Conservation (phyloP, 2,797 vertebrate species). For the Melanotaenia parkinsoni region DNA sequence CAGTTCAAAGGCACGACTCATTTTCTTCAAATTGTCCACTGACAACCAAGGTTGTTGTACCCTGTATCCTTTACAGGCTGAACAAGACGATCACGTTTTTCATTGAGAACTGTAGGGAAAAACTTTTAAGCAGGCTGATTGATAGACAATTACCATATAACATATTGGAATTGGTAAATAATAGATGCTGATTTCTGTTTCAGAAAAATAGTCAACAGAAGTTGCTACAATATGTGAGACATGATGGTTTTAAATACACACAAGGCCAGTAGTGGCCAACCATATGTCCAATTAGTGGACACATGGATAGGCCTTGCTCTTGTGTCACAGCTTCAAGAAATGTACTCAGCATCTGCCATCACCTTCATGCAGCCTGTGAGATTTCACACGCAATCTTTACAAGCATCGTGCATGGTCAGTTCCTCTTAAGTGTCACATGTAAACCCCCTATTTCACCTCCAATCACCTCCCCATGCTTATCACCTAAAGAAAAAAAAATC, state of each 20-base stretch:
- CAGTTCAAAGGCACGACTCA: conserved; percentile 61
- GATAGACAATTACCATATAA: too few species aligned
- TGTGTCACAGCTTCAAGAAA: conserved; percentile 62
- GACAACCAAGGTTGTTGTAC: conserved; percentile 51
- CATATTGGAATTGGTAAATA: neutral
- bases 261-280: conserved; percentile 59
- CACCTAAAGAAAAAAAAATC: conserved; percentile 52
- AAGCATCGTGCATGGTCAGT: conserved; percentile 47
- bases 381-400: conserved; percentile 54
- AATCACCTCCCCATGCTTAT: conserved; percentile 49
- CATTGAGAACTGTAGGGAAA: neutral
- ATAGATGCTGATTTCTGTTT: neutral
- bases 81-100: conserved; percentile 9
- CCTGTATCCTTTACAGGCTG: conserved; percentile 30
- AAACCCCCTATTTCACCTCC: conserved; percentile 49
- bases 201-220: conserved; percentile 14
- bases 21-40: conserved; percentile 61
- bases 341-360: conserved; percentile 70
- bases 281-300: conserved; percentile 71
- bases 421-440: conserved; percentile 50
- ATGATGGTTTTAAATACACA: conserved; percentile 30
- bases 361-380: conserved; percentile 34
- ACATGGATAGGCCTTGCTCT: conserved; percentile 50
- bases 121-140: neutral
- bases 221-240: conserved; percentile 41